phyloP scores from a whole-genome alignment of 2,113 vertebrate genomes.

The Morone saxatilis region DNA sequence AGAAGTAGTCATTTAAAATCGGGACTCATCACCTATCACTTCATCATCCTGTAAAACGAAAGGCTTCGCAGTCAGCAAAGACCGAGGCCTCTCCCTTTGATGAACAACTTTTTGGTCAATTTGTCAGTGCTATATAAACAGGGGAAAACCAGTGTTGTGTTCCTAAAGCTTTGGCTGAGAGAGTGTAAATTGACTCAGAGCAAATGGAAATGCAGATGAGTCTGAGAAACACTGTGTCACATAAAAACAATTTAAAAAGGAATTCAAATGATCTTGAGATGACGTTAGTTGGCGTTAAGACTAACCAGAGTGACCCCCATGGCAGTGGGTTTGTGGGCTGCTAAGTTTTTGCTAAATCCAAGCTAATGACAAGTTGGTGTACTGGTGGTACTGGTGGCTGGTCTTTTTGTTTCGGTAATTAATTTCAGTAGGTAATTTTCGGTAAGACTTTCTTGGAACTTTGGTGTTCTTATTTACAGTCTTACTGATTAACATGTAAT shows the following conservation, averaged over 20 bases:
- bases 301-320: background rate
- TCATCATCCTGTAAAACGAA: slow-evolving; percentile 40
- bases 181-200: slow-evolving; percentile 10
- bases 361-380: background rate
- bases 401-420: no score
- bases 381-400: background rate
- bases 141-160: background rate
- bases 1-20: slow-evolving; percentile 35
- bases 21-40: slow-evolving; percentile 25
- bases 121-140: slow-evolving; percentile 3
- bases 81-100: slow-evolving; percentile 8
- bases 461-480: no score
- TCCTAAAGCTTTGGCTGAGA: background rate
- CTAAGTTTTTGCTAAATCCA: background rate
- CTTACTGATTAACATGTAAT: no score
- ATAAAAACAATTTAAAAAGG: background rate
- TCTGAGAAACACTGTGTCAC: background rate
- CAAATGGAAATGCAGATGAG: slow-evolving; percentile 10
- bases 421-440: no score
- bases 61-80: slow-evolving; percentile 1
- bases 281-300: background rate
- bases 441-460: no score
- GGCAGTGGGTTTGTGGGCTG: background rate
- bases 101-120: slow-evolving; percentile 13
- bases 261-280: background rate